phyloP scores from a whole-genome alignment of 2,113 vertebrate species.

The Cromileptes altivelis region DNA sequence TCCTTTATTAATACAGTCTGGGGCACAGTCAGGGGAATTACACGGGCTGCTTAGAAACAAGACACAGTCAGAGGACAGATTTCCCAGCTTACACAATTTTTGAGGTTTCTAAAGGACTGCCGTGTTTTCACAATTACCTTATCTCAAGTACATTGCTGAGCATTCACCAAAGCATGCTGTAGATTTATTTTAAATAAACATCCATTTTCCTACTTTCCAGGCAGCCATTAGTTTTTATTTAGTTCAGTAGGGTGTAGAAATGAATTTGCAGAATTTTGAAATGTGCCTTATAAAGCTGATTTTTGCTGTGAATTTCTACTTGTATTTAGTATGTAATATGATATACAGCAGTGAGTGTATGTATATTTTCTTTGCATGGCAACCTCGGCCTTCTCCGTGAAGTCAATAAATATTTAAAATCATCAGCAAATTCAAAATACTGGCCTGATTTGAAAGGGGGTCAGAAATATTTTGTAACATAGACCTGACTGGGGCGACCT shows the following conservation, averaged over 20 bases:
- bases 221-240: not conserved
- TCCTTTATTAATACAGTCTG: constrained; percentile 76
- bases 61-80: constrained; percentile 43
- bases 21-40: constrained; percentile 68
- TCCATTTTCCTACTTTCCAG: not conserved
- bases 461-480: not conserved
- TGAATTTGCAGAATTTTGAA: not conserved
- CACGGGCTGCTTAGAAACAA: constrained; percentile 62
- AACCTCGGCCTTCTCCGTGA: not conserved
- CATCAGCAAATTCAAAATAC: not conserved
- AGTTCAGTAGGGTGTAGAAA: not conserved
- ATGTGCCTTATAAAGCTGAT: not conserved
- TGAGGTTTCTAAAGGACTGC: not conserved
- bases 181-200: not conserved
- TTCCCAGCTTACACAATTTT: constrained; percentile 17
- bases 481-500: too few species aligned
- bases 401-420: not conserved
- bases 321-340: not conserved
- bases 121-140: not conserved
- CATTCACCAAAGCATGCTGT: not conserved
- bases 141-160: not conserved
- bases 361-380: not conserved
- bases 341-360: not conserved
- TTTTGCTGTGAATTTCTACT: not conserved
- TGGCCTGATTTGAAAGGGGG: not conserved